Evolutionary conservation across 2,888 invertebrate species (phyloP).

Genomic region (Muscina levida): DNA sequence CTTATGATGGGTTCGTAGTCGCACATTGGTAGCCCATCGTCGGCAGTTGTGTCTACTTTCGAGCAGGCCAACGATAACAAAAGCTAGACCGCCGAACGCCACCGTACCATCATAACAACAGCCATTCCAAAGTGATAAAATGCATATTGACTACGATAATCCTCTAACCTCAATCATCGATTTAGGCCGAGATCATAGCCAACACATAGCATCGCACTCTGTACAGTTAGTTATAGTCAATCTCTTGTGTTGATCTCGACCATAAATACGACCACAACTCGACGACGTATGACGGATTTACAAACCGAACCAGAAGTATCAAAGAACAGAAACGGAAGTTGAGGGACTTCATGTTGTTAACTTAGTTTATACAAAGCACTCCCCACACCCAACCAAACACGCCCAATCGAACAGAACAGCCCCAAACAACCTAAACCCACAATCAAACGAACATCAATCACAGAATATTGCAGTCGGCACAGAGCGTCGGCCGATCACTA

Average conservation of each 20-base stretch:
- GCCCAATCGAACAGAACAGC: not conserved
- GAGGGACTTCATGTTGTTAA: constrained; percentile 73
- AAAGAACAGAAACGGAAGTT: constrained; percentile 64
- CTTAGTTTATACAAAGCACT: constrained; percentile 42
- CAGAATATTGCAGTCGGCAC: not conserved
- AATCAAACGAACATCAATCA: not conserved
- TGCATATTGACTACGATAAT: constrained; percentile 1
- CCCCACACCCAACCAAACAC: not conserved
- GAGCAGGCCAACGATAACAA: constrained; percentile 19
- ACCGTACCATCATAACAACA: constrained; percentile 34
- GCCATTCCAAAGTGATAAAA: constrained; percentile 59
- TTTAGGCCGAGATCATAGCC: not conserved
- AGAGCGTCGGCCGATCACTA: constrained; percentile 43
- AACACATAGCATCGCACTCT: not conserved
- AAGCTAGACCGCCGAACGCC: too few species aligned
- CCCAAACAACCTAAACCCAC: constrained; percentile 6
- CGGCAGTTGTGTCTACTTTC: constrained; percentile 47
- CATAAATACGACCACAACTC: constrained; percentile 1
- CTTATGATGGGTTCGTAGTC: constrained; percentile 83
- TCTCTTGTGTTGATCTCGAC: constrained; percentile 3
- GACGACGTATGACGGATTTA: constrained; percentile 29
- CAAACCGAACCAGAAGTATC: not conserved
- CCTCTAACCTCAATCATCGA: constrained; percentile 6
- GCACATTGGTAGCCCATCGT: constrained; percentile 17
- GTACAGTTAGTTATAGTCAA: constrained; percentile 56